Evolutionary conservation across 2,888 invertebrate genomes (phyloP).

Genomic region (Strigamia maritima): DNA sequence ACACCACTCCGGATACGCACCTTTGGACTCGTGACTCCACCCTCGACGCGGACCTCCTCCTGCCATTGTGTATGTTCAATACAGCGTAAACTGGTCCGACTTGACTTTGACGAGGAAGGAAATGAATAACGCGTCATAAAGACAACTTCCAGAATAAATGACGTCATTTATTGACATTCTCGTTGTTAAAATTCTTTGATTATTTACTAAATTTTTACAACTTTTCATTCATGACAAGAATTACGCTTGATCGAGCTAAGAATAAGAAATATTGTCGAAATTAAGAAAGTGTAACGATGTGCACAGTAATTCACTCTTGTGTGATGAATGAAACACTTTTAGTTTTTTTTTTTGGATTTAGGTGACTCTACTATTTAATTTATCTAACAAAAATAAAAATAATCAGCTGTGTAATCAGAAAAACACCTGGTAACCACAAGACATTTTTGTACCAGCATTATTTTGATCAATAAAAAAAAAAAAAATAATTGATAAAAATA

Average conservation of each 20-base stretch:
- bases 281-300: neutral
- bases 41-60: neutral
- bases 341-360: neutral
- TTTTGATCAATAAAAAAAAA: no score
- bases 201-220: neutral
- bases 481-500: no score
- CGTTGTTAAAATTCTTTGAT: neutral
- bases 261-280: neutral
- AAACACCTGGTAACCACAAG: no score
- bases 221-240: neutral
- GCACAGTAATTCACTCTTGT: neutral
- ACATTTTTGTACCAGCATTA: no score
- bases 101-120: neutral
- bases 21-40: constrained; percentile 35
- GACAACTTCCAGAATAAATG: neutral
- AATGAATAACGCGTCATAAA: neutral
- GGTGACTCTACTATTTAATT: neutral
- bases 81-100: constrained; percentile 22
- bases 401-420: no score
- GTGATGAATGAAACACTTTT: neutral
- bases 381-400: neutral
- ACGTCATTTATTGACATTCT: neutral
- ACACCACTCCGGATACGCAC: constrained; percentile 13
- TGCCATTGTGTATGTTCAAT: constrained; percentile 31
- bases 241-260: neutral